A percentile compares a stretch with the other conserved stretches of the same genome.
Conservation (phyloP, 2,113 vertebrate species). For the Antigone vipio region DNA sequence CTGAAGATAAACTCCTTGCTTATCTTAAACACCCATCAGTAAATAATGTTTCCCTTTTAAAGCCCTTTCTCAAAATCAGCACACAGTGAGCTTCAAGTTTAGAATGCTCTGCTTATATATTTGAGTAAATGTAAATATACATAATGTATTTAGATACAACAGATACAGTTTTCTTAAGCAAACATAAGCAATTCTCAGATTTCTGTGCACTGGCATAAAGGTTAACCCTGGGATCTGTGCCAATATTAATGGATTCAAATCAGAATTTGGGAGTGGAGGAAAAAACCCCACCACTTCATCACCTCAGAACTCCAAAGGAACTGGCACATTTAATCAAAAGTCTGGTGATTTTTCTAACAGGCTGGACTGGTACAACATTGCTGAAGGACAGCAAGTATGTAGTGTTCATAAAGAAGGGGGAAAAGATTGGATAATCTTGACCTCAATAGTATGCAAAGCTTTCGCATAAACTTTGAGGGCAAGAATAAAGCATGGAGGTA, state of each 20-base stretch:
- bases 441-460: background rate
- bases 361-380: background rate
- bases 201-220: background rate
- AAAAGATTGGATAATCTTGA: background rate
- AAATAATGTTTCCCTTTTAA: background rate
- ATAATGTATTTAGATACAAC: background rate
- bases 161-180: background rate
- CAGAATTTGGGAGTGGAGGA: background rate
- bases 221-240: background rate
- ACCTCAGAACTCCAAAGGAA: background rate
- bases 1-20: background rate
- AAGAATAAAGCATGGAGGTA: background rate
- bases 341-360: background rate
- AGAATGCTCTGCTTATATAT: background rate
- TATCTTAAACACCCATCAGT: background rate
- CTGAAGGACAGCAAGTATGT: background rate
- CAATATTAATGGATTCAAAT: background rate
- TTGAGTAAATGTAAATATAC: background rate
- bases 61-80: background rate
- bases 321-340: background rate
- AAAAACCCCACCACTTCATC: fast-evolving
- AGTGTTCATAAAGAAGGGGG: background rate
- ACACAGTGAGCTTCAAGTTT: background rate
- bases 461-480: background rate
- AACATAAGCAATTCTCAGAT: background rate